phyloP scores from a whole-genome alignment of 2,797 vertebrate genomes.

The Holocentrus rufus region DNA sequence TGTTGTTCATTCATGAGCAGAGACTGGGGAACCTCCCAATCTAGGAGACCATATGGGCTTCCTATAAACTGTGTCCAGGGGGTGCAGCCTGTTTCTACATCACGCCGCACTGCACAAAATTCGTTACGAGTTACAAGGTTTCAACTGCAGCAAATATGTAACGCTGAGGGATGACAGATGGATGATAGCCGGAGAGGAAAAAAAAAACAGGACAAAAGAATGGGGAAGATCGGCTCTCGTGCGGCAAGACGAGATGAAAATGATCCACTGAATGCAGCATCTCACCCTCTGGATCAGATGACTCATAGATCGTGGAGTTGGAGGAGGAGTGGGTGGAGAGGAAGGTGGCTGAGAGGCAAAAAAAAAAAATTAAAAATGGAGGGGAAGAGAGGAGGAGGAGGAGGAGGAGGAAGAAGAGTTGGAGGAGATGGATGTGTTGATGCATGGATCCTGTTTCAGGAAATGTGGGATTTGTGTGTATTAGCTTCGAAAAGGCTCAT shows the following conservation, averaged over 20 bases:
- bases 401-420: conserved; percentile 40
- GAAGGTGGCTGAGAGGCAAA: not conserved
- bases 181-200: conserved; percentile 27
- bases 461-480: conserved; percentile 12
- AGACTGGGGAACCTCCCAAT: conserved; percentile 27
- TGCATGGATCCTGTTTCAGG: conserved; percentile 24
- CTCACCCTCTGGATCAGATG: conserved; percentile 71
- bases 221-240: conserved; percentile 39
- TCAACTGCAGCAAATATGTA: conserved; percentile 16
- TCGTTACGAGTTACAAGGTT: conserved; percentile 28
- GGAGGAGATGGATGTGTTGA: conserved; percentile 33
- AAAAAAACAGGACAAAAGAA: conserved; percentile 42
- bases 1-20: conserved; percentile 13
- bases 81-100: conserved; percentile 13
- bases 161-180: conserved; percentile 5
- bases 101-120: conserved; percentile 14
- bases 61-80: not conserved
- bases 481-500: not conserved
- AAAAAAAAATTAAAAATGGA: conserved; percentile 32
- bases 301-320: conserved; percentile 63
- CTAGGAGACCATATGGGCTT: not conserved
- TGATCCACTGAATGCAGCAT: conserved; percentile 60
- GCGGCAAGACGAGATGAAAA: conserved; percentile 54
- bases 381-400: conserved; percentile 28
- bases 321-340: conserved; percentile 33